Conservation (phyloP, 2,888 invertebrate genomes). For the Tricholauxania praeusta region DNA sequence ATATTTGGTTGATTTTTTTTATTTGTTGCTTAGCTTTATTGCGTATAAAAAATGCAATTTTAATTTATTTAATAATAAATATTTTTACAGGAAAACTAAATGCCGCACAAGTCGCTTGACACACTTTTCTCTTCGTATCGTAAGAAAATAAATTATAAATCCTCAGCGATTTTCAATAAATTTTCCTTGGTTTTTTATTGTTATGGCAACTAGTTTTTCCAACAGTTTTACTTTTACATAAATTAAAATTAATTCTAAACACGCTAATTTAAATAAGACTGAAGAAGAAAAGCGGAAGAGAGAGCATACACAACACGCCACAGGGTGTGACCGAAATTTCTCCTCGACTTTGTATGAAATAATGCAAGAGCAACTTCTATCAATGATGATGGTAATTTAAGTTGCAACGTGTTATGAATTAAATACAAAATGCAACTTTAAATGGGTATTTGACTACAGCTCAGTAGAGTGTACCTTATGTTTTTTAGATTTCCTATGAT, state of each 20-base stretch:
- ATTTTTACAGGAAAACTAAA: neutral
- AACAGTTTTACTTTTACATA: neutral
- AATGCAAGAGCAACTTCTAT: neutral
- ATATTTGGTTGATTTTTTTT: neutral
- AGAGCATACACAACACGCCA: neutral
- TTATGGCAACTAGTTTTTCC: neutral
- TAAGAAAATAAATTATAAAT: neutral
- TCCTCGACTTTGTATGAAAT: neutral
- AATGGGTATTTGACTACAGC: too few species aligned
- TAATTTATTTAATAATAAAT: slow-evolving; percentile 13
- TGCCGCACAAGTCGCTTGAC: slow-evolving; percentile 18
- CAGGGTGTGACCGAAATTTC: slow-evolving; percentile 27
- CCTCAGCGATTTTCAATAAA: neutral
- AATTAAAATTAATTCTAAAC: slow-evolving; percentile 1
- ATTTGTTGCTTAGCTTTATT: neutral
- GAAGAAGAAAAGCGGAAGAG: neutral
- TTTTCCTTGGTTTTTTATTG: neutral
- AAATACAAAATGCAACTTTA: too few species aligned
- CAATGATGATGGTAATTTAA: neutral
- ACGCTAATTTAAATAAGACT: slow-evolving; percentile 10
- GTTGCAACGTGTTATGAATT: too few species aligned
- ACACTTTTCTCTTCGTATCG: slow-evolving; percentile 9
- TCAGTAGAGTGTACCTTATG: too few species aligned
- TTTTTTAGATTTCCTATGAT: too few species aligned
- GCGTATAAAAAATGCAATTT: neutral